Conservation (phyloP, 2,888 invertebrate genomes). For the Neria commutata region DNA sequence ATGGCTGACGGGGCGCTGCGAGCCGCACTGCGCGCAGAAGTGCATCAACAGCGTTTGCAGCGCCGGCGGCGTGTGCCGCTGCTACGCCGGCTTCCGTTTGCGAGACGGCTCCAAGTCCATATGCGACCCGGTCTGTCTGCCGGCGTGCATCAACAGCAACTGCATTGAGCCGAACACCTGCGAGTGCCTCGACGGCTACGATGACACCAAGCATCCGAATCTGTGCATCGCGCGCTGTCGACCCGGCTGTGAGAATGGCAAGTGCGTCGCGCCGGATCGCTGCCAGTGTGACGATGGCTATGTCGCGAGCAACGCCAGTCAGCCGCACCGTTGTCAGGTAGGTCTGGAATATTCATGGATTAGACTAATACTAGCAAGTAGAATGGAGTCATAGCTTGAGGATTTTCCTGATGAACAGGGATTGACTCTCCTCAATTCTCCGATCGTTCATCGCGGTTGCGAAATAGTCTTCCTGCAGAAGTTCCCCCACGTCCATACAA, state of each 20-base stretch:
- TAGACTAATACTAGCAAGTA: no score
- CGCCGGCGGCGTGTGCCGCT: conserved; percentile 64
- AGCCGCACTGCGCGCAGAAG: conserved; percentile 51
- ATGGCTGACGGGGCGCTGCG: conserved; percentile 51
- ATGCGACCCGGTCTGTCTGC: conserved; percentile 57
- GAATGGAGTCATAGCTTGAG: no score
- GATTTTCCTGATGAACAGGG: no score
- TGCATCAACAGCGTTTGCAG: conserved; percentile 64
- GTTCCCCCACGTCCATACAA: no score
- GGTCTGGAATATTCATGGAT: no score
- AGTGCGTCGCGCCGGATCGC: conserved; percentile 61
- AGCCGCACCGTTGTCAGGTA: conserved; percentile 47
- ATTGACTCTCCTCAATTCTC: no score
- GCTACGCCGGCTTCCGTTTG: conserved; percentile 63
- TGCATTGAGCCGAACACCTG: conserved; percentile 61
- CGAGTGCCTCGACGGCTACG: conserved; percentile 51
- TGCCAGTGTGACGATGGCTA: conserved; percentile 64
- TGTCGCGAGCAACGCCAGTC: conserved; percentile 41
- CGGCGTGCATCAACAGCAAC: conserved; percentile 58
- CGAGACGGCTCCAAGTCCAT: conserved; percentile 45
- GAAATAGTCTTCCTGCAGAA: no score
- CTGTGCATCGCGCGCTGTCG: conserved; percentile 51
- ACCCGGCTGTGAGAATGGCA: conserved; percentile 59
- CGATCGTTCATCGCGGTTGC: no score
- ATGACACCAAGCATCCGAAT: conserved; percentile 49